Base-by-base conservation (phyloP, 2,113 vertebrate genomes). In the Gymnorhina tibicen region DNA sequence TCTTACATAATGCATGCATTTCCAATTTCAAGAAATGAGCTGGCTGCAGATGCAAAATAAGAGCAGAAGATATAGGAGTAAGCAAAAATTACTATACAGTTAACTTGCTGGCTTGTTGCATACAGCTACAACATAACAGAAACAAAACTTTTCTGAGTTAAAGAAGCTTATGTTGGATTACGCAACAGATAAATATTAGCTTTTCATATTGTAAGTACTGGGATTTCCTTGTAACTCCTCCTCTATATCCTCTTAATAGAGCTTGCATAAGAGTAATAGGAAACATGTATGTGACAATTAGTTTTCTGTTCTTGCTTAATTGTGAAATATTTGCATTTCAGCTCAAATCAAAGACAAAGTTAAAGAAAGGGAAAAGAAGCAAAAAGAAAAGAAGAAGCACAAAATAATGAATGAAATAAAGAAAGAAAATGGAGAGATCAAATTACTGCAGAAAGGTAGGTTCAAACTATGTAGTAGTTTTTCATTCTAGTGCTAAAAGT, bases 341-440 rank as follows among this genome's bases (percentile, higher is more conserved):
- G 99, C 99, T 96, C 98, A 98, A 98, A 97, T 98, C 96, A 98
- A 98, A 98, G 99, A 99, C 35, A 98, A 98, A 98, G 97, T 98
- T 81, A 99, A 98, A 97, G 98, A 98, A 78, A 97, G 97, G 92
- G 98, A 99, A 20, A 98, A 99, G 96, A 98, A 97, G 73, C 98
- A 99, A 63, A 99, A 98, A 93, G 98, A 99, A 73, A 99, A 98
- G 97, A 98, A 99, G 97, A 99, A 99, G 94, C 98, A 99, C 97
- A 99, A 99, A 98, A 91, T 98, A 94, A 98, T 99, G 95, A 99
- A 98, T 89, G 99, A 99, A 97, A 98, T 99, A 91, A 99, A 99
- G 98, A 98, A 99, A 96, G 99, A 99, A 97, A 99, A 99, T 63
- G 99, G 99, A 91, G 99, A 99, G 94, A 97, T 99, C 91, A 99